A percentile compares a stretch with the other conserved stretches of the same genome.
phyloP scores from a whole-genome alignment of 2,113 vertebrate species.

The Leptobrachium ailaonicum region DNA sequence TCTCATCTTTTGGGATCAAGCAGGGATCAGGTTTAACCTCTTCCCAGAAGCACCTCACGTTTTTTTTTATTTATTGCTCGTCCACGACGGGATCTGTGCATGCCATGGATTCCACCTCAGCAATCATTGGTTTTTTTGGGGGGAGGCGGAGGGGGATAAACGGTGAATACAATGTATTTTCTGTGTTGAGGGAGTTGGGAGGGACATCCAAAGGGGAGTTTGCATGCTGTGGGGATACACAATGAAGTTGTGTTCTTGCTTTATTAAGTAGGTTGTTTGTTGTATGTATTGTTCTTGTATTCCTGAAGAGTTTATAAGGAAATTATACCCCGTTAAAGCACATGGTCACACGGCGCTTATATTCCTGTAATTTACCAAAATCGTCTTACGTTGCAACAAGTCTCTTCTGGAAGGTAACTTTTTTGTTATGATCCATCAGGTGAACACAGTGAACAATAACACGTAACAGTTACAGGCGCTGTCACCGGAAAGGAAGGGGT shows the following conservation, averaged over 20 bases:
- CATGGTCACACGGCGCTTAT: too few species aligned
- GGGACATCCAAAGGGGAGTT: slow-evolving; percentile 34
- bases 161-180: slow-evolving; percentile 1
- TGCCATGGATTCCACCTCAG: slow-evolving; percentile 41
- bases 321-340: not conserved
- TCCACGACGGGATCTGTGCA: slow-evolving; percentile 46
- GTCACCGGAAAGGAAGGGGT: too few species aligned
- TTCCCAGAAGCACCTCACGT: slow-evolving; percentile 23
- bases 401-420: too few species aligned
- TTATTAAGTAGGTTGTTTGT: too few species aligned
- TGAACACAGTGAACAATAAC: too few species aligned
- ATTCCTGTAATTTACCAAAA: too few species aligned
- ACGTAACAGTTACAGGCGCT: too few species aligned
- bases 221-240: slow-evolving; percentile 30
- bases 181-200: slow-evolving; percentile 22
- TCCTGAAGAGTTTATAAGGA: not conserved
- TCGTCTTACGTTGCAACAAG: too few species aligned
- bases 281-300: too few species aligned
- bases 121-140: slow-evolving; percentile 24
- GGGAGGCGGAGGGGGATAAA: not conserved
- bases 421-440: too few species aligned
- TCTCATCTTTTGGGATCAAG: slow-evolving; percentile 15
- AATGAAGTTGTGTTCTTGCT: not conserved
- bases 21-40: slow-evolving; percentile 9
- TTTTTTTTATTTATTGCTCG: slow-evolving; percentile 32